phyloP scores from a whole-genome alignment of 2,113 vertebrate species.

The Calidris pygmaea region DNA sequence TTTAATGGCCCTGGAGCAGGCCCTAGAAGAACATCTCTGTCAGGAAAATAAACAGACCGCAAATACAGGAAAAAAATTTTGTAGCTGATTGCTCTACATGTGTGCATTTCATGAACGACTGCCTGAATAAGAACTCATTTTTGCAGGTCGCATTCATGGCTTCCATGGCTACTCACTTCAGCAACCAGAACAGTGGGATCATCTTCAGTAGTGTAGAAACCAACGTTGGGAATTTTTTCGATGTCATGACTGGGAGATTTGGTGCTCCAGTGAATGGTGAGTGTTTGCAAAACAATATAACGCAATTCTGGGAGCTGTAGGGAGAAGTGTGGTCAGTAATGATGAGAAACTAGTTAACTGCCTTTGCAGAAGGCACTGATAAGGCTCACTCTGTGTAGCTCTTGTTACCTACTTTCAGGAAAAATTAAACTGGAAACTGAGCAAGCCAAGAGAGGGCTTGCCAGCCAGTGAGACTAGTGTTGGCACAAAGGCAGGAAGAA shows the following conservation, averaged over 20 bases:
- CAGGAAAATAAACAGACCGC: conserved; percentile 37
- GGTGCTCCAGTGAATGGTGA: conserved; percentile 82
- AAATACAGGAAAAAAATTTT: background rate
- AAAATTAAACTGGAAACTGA: background rate
- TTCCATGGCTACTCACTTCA: conserved; percentile 85
- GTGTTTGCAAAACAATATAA: background rate
- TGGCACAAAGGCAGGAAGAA: background rate
- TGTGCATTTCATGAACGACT: background rate
- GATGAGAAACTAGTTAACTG: background rate
- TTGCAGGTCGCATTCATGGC: conserved; percentile 83
- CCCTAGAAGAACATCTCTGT: conserved; percentile 47
- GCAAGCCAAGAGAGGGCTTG: background rate
- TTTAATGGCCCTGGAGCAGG: conserved; percentile 43
- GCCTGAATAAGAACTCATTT: background rate
- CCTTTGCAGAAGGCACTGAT: background rate
- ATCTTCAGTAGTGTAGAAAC: conserved; percentile 86
- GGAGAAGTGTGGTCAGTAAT: background rate
- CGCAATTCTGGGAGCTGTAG: background rate
- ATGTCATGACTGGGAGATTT: conserved; percentile 85
- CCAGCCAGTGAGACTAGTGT: background rate
- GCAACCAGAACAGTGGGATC: conserved; percentile 84
- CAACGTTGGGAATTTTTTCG: conserved; percentile 83
- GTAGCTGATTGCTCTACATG: background rate
- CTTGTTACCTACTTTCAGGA: background rate
- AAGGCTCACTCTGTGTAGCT: background rate